Evolutionary conservation across 2,888 invertebrate genomes (phyloP).

Genomic region (Amaurobius ferox): DNA sequence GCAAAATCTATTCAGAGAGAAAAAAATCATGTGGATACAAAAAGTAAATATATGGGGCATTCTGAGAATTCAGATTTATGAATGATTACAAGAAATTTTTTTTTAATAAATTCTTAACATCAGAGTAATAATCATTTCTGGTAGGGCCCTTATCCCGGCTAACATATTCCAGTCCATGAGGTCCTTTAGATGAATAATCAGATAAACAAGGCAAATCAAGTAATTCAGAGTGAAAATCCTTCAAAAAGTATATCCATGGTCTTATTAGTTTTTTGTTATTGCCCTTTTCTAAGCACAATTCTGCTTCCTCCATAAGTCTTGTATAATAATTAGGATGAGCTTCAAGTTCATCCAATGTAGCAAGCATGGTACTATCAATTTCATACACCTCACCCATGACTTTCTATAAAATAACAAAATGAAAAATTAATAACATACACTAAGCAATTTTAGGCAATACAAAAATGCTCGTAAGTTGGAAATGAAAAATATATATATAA

Average conservation of each 20-base stretch:
- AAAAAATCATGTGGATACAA: too few relatives aligned
- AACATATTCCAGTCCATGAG: conserved; percentile 84
- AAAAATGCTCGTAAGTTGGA: too few relatives aligned
- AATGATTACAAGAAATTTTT: too few relatives aligned
- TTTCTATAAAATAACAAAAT: conserved; percentile 77
- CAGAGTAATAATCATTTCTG: conserved; percentile 26
- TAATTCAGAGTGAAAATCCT: conserved; percentile 83
- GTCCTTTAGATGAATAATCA: conserved; percentile 82
- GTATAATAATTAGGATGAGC: conserved; percentile 89
- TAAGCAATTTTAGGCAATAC: too few relatives aligned
- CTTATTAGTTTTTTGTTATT: conserved; percentile 73
- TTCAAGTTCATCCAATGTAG: conserved; percentile 87
- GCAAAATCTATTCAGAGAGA: too few relatives aligned
- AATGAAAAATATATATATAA: too few relatives aligned
- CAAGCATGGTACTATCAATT: conserved; percentile 86
- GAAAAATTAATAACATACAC: not conserved
- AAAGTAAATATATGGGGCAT: too few relatives aligned
- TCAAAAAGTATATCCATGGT: conserved; percentile 89
- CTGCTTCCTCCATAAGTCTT: conserved; percentile 82
- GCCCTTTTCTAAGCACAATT: conserved; percentile 74
- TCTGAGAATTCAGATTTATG: too few relatives aligned
- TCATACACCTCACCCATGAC: conserved; percentile 89
- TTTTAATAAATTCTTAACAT: conserved; percentile 26
- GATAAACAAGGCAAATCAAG: conserved; percentile 81
- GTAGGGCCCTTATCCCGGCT: conserved; percentile 82